Base-by-base conservation (phyloP, 2,797 vertebrate species). In the Protonibea diacanthus region DNA sequence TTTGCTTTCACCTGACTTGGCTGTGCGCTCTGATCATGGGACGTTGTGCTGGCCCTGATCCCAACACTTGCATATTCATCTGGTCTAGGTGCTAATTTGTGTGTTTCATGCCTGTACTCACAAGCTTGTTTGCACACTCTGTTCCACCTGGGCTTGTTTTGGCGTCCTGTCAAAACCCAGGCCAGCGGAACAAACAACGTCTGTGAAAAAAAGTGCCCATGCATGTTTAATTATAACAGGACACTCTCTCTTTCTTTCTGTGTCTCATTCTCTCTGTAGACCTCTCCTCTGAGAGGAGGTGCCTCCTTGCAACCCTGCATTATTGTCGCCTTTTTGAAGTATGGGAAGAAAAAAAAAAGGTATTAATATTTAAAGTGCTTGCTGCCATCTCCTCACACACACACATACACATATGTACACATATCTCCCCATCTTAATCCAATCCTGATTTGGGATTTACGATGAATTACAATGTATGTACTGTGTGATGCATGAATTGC, bases 201-300 rank as follows among this genome's bases (percentile, higher is more conserved):
- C 94, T 86, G 87, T 95, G 95, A 96, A 83, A 84, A 38, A 96
- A 96, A 96, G 96, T 93, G 96, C 92, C 95, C 96, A 97, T 98
- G 96, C 97, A 97, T 97, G 96, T 97, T 99, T 98, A 99, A 99
- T 99, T 98, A 97, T 93, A 92, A 94, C 93, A 92, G 96, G 96
- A 95, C 92, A 84, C 87, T 83, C 87, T 80, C 79, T 47, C 75
- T 63, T 38, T 52, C 67, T 67, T 27, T 58, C 70, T 82, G 53
- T 53, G 23, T 65, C 71, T 74, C 91, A 80, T 94, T 94, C 90
- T 93, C 92, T 95, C 94, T 89, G 85, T 94, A 95, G 95, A 93
- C 94, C 95, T 96, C 94, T 94, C 94, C 93, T 95, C 94, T 92
- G 95, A 97, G 95, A 95, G 94, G 94, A 95, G 95, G 93, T 88